These are phyloP conservation scores for Apostichopus leukothele DNA, from an alignment of 53 echinoderm and acorn worm species.

Conservation along the genomic window DNA sequence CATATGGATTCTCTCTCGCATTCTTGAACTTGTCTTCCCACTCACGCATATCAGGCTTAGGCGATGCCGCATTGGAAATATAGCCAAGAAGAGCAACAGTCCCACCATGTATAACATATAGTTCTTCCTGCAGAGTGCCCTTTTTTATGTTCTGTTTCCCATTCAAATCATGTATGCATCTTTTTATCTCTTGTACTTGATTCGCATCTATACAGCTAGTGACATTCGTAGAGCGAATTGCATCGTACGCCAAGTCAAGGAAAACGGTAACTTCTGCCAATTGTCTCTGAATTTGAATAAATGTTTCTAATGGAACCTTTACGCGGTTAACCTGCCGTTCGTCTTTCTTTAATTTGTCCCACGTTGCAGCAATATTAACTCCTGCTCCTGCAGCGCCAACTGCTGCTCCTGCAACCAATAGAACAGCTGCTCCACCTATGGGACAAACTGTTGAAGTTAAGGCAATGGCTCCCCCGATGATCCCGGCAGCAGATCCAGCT, in stretches of 20 bases:
- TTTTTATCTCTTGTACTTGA: background rate
- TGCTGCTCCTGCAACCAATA: background rate
- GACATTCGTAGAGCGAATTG: background rate
- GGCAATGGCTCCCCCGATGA: background rate
- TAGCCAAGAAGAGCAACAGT: background rate
- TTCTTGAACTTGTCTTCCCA: background rate
- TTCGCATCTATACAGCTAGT: background rate
- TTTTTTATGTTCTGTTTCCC: background rate
- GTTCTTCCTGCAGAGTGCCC: background rate
- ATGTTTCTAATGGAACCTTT: no score
- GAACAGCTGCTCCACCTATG: background rate
- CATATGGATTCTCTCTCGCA: background rate
- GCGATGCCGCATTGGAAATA: background rate
- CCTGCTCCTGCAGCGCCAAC: background rate
- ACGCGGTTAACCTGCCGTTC: no score
- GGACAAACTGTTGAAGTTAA: background rate
- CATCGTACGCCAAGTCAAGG: no score
- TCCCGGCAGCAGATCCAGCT: background rate
- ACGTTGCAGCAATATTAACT: background rate
- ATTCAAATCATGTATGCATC: background rate
- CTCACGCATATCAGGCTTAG: background rate
- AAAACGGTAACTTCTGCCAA: no score
- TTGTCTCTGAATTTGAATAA: no score
- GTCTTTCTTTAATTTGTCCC: no score
- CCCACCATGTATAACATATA: background rate